Evolutionary conservation across 2,888 invertebrate species (phyloP), one percentile per base, ranked within the genome.

Genomic region (Exephanes ischioxanthus): DNA sequence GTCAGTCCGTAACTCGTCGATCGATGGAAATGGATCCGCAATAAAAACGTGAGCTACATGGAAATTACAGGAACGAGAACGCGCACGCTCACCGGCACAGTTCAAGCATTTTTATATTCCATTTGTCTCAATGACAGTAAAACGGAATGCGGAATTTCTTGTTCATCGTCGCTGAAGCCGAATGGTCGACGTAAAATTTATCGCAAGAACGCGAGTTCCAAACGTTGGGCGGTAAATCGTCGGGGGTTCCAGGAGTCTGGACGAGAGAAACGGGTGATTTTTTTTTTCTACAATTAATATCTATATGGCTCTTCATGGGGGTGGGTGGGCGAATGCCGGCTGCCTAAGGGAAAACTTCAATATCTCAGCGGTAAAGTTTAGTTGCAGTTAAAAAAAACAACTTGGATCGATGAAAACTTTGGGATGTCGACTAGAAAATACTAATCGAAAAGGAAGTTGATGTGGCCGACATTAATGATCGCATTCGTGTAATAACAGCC

Each of bases 1-100:
- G 84, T 82, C 76, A 84, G 76, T 67, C 58, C 55, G 63, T 80
- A 73, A 72, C 76, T 51, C 51, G 58, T 75, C 73, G 67, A 70
- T 75, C 66, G 80, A 80, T 67, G 63, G 79, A 80, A 77, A 86
- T 79, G 72, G 80, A 51, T 30, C 61, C 26, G 79, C 71, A 86
- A 84, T 84, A 83, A 84, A 87, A 86, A 83, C 82, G 78, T 83
- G 78, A 77, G 80, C 61, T 78, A 55, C 85, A 71, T 79, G 76
- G 48, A 86, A 85, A 86, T 71, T 66, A 71, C 33, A 33, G 30
- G 2, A 26, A 75, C 70, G 67, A 83, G 76, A 77, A 78, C 71
- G 80, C 75, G 78, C 45, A 73, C 81, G 55, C 73, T 81, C 70
- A n/a, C 30, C 51, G 78, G 53, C 68, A 58, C 30, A 71, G 77